Percentiles rank a stretch among this genome's conserved stretches.
Conservation (phyloP, 2,888 invertebrate genomes). For the Drosophila mettleri region DNA sequence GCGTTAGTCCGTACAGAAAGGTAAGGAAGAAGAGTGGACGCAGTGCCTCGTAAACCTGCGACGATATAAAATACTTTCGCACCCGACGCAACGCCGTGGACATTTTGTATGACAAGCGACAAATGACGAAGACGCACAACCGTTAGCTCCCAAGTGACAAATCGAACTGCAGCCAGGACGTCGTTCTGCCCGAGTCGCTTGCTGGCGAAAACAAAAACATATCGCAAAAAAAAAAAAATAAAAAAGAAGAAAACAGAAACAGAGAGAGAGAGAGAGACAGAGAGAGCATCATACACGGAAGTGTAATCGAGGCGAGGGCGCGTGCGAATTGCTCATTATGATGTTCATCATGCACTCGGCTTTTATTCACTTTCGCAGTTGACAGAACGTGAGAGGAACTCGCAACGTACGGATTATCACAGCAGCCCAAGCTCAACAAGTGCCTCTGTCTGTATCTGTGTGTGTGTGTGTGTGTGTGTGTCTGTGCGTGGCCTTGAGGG, state of each 20-base stretch:
- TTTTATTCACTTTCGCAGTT: neutral
- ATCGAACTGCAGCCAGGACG: slow-evolving; percentile 58
- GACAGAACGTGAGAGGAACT: slow-evolving; percentile 26
- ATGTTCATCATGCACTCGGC: slow-evolving; percentile 39
- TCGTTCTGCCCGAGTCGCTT: neutral
- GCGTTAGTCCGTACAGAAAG: slow-evolving; percentile 82
- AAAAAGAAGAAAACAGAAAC: neutral
- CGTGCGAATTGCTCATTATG: slow-evolving; percentile 50
- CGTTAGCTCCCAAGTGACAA: slow-evolving; percentile 45
- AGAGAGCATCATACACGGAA: slow-evolving; percentile 13
- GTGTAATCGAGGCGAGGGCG: slow-evolving; percentile 29
- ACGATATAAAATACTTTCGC: slow-evolving; percentile 80
- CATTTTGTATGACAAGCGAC: slow-evolving; percentile 20
- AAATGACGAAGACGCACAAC: slow-evolving; percentile 33
- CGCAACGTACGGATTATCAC: slow-evolving; percentile 15
- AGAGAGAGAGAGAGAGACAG: neutral
- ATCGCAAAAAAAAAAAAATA: neutral
- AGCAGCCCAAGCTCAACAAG: slow-evolving; percentile 47
- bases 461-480: no score
- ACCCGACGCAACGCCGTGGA: slow-evolving; percentile 65
- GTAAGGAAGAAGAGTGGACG: slow-evolving; percentile 81
- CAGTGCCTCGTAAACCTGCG: slow-evolving; percentile 83
- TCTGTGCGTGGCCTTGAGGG: slow-evolving; percentile 37
- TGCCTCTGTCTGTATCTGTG: slow-evolving; percentile 21
- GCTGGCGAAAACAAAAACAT: slow-evolving; percentile 30